Conservation (phyloP, 37 sponge, comb jelly and placozoan genomes). For the Cliona cf. orientalis region DNA sequence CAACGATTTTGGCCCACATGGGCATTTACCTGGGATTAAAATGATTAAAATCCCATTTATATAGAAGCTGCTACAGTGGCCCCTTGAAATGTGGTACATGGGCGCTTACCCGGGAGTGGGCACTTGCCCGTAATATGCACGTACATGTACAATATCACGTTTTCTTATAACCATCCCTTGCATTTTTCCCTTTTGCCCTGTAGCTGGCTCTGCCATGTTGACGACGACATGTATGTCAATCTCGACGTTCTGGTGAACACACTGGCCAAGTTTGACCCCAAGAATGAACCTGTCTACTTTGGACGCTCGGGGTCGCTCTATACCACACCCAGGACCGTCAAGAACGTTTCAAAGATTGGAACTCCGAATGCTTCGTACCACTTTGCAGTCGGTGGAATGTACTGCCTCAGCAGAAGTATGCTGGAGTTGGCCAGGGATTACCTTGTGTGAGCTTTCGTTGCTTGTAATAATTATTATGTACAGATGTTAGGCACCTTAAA, state of each 20-base stretch:
- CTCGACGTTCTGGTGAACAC: neutral
- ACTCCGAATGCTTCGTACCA: slow-evolving; percentile 26
- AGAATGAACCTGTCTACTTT: slow-evolving; percentile 48
- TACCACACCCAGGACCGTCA: slow-evolving; percentile 30
- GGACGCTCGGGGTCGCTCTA: slow-evolving; percentile 56
- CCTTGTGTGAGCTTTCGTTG: slow-evolving; percentile 33
- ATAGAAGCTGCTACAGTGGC: too few relatives aligned
- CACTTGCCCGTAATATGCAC: too few relatives aligned
- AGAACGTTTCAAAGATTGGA: slow-evolving; percentile 11
- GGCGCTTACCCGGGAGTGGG: too few relatives aligned
- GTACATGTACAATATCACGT: neutral
- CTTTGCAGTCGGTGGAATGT: slow-evolving; percentile 72
- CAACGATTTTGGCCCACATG: too few relatives aligned
- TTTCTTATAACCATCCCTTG: too few relatives aligned
- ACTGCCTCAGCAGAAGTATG: slow-evolving; percentile 62
- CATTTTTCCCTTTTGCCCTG: neutral
- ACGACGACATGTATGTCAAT: slow-evolving; percentile 67
- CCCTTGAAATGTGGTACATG: too few relatives aligned
- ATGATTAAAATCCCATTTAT: too few relatives aligned
- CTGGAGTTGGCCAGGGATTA: slow-evolving; percentile 21
- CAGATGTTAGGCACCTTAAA: too few relatives aligned
- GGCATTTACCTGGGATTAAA: too few relatives aligned
- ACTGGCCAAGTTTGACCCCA: slow-evolving; percentile 50
- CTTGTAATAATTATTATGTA: neutral
- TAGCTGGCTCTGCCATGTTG: slow-evolving; percentile 70